Base-by-base conservation (phyloP, 2,113 vertebrate genomes). In the Engystomops pustulosus region DNA sequence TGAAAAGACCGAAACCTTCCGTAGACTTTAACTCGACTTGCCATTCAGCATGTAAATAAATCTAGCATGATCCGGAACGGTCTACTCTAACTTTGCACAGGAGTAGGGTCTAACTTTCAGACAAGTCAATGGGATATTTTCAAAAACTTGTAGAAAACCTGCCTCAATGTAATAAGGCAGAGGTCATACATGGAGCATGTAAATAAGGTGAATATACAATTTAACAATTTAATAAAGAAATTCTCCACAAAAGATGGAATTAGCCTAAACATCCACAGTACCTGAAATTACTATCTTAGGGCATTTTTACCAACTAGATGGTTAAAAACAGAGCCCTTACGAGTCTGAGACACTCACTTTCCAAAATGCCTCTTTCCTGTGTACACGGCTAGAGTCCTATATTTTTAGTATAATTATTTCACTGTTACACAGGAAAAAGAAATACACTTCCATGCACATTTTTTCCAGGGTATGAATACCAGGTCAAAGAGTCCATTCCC, bases 381-480 rank as follows among this genome's bases (percentile, higher is more conserved):
- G 58, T 25, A 60, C 74, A 69, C 32, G 38, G 38, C 32, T 58
- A 53, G 20, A 30, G 32, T 32, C 4, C 36, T 53, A 53, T 51
- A 74, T 58, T 70, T 67, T 53, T 86, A 78, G 2, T 62, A n/a
- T n/a, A 71, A 71, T 53, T 77, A 79, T 25, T 60, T 80, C 12
- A 80, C 51, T 27, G 51, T 27, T 62, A 36, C 1, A n/a, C 41
- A 75, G 69, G 44, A 67, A 75, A 68, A 74, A 27, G 25, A 41
- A 18, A 68, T 36, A 30, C 6, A 45, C 32, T 74, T 74, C 70
- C 23, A 83, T 82, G 69, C 44, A 60, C 51, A 83, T 74, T 75
- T 74, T 75, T 83, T 75, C 53, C 70, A 69, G 62, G 45, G 58
- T 53, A 75, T 83, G 53, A 83, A 83, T 65, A 60, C 53, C 81